A percentile compares a stretch with the other conserved stretches of the same genome.
phyloP scores from a whole-genome alignment of 1,140 invertebrate species.

The Hypothenemus hampei region DNA sequence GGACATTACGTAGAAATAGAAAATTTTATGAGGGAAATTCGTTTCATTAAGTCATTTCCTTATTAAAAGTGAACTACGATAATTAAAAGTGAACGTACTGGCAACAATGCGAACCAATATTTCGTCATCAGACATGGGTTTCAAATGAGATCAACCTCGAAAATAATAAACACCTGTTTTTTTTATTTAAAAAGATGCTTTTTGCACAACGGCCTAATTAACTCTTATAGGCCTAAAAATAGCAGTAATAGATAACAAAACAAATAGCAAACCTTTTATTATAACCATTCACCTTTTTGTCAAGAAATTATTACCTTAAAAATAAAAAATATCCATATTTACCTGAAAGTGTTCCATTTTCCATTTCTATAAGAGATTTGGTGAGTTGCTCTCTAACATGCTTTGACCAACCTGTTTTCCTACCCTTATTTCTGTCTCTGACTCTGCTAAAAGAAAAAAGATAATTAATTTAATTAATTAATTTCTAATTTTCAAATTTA shows the following conservation, averaged over 20 bases:
- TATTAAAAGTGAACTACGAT: no score
- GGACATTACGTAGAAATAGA: not conserved
- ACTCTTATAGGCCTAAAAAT: not conserved
- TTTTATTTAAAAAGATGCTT: not conserved
- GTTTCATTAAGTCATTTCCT: no score
- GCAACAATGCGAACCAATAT: not conserved
- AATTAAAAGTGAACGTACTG: not conserved
- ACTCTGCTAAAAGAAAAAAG: slow-evolving; percentile 39
- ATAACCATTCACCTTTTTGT: not conserved
- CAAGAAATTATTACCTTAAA: not conserved
- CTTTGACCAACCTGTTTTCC: slow-evolving; percentile 48
- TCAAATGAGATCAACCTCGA: slow-evolving; percentile 20
- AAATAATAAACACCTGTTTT: not conserved
- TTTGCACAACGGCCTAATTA: slow-evolving; percentile 5
- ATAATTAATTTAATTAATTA: not conserved
- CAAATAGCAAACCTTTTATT: not conserved
- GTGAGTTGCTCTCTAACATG: slow-evolving; percentile 47
- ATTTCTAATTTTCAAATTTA: no score
- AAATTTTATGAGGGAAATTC: no score
- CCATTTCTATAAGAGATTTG: slow-evolving; percentile 42
- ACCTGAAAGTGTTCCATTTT: slow-evolving; percentile 10
- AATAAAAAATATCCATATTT: not conserved
- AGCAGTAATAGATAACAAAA: slow-evolving; percentile 1
- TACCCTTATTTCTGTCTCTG: slow-evolving; percentile 45
- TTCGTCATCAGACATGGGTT: slow-evolving; percentile 9